phyloP scores from a whole-genome alignment of 2,113 vertebrate genomes.

The Alethe diademata region DNA sequence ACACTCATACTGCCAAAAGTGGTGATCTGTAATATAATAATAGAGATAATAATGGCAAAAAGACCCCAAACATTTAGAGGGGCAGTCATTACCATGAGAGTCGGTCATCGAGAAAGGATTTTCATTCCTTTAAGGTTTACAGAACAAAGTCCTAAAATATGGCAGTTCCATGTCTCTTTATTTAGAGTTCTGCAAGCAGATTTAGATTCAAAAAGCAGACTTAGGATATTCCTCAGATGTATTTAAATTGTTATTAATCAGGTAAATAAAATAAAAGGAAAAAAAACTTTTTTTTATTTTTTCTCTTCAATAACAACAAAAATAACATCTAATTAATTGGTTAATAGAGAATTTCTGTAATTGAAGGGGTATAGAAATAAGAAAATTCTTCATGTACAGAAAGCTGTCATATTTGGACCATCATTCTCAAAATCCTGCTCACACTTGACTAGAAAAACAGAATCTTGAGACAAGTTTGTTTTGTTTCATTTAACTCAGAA shows the following conservation, averaged over 20 bases:
- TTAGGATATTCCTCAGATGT: not conserved
- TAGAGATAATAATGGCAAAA: not conserved
- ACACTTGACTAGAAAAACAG: not conserved
- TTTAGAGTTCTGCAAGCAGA: not conserved
- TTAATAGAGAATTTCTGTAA: not conserved
- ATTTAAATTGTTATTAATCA: not conserved
- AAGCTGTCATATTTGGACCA: not conserved
- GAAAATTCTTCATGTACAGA: slow-evolving; percentile 13
- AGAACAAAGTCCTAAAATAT: not conserved
- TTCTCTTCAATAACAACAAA: slow-evolving; percentile 22
- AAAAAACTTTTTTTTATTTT: not conserved
- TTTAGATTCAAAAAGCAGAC: not conserved
- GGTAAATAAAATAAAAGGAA: not conserved
- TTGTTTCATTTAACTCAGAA: not conserved
- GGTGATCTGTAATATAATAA: not conserved
- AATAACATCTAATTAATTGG: not conserved
- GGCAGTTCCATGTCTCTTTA: not conserved
- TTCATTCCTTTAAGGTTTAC: not conserved
- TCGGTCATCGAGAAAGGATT: not conserved
- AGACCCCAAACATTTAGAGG: not conserved
- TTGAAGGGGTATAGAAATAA: not conserved
- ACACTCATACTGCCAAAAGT: not conserved
- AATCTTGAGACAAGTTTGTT: not conserved
- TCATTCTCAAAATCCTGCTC: not conserved
- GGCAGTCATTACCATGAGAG: not conserved